phyloP scores from a whole-genome alignment of 2,113 vertebrate genomes.

The Sebastes schlegelii region DNA sequence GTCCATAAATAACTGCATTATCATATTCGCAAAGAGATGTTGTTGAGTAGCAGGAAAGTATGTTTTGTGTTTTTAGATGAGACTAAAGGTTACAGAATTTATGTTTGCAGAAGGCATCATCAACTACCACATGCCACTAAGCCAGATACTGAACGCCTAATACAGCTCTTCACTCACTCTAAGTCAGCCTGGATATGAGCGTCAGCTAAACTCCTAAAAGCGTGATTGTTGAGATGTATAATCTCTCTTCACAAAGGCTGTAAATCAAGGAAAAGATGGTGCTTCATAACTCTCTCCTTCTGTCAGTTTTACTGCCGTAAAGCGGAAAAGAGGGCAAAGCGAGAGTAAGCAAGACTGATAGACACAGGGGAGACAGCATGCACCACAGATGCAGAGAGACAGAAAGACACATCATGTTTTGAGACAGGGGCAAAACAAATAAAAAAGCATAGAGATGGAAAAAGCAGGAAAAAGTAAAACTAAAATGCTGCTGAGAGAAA shows the following conservation, averaged over 20 bases:
- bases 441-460: constrained; percentile 16
- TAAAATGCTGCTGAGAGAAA: constrained; percentile 26
- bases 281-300: constrained; percentile 44
- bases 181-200: not conserved
- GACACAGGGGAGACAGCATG: constrained; percentile 30
- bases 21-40: not conserved
- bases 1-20: not conserved
- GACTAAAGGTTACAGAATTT: constrained; percentile 1
- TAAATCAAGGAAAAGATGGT: constrained; percentile 28
- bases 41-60: not conserved
- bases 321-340: constrained; percentile 37
- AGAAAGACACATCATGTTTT: constrained; percentile 28
- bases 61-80: not conserved
- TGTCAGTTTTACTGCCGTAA: constrained; percentile 52
- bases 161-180: not conserved
- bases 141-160: not conserved
- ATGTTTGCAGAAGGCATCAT: constrained; percentile 24
- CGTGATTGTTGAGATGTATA: constrained; percentile 22
- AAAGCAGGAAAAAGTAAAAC: constrained; percentile 18
- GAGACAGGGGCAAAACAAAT: constrained; percentile 22
- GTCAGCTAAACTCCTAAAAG: constrained; percentile 26
- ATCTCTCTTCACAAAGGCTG: constrained; percentile 15
- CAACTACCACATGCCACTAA: constrained; percentile 6
- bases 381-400: constrained; percentile 28
- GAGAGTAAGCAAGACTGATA: constrained; percentile 51